Percentiles rank a stretch among this genome's conserved stretches.
Evolutionary conservation across 2,888 invertebrate genomes (phyloP).

Genomic region (Amiota minor): DNA sequence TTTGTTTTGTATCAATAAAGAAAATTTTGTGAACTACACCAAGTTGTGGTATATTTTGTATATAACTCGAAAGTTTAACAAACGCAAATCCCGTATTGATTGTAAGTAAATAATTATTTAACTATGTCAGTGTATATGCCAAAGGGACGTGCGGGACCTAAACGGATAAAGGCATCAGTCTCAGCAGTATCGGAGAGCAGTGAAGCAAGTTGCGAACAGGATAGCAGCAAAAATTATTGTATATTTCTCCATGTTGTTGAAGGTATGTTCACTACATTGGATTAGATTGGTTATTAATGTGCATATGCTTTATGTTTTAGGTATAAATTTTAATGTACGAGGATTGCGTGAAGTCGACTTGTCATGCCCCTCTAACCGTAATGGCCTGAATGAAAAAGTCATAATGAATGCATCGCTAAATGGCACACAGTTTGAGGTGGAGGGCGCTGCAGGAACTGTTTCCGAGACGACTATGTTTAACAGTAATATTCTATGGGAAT

Average conservation of each 20-base stretch:
- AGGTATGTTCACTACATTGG: conserved; percentile 50
- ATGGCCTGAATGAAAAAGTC: conserved; percentile 72
- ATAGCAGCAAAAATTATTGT: conserved; percentile 58
- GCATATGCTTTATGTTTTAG: conserved; percentile 33
- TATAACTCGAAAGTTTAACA: background rate
- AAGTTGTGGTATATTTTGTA: background rate
- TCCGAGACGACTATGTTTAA: conserved; percentile 77
- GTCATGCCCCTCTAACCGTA: conserved; percentile 41
- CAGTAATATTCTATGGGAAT: conserved; percentile 86
- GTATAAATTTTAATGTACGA: conserved; percentile 52
- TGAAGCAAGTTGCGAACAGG: conserved; percentile 38
- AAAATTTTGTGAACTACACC: background rate
- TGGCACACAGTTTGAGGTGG: conserved; percentile 81
- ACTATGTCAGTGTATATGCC: background rate
- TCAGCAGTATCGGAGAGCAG: conserved; percentile 35
- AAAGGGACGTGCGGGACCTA: background rate
- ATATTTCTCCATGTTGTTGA: conserved; percentile 69
- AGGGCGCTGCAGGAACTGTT: conserved; percentile 77
- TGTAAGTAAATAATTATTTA: background rate
- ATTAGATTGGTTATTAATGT: background rate
- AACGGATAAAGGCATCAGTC: background rate
- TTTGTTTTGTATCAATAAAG: no score
- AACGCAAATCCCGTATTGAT: background rate
- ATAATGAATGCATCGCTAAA: conserved; percentile 78
- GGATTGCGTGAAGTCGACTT: conserved; percentile 40